A percentile compares a stretch with the other conserved stretches of the same genome.
phyloP scores from a whole-genome alignment of 2,113 vertebrate genomes.

The Heteronetta atricapilla region DNA sequence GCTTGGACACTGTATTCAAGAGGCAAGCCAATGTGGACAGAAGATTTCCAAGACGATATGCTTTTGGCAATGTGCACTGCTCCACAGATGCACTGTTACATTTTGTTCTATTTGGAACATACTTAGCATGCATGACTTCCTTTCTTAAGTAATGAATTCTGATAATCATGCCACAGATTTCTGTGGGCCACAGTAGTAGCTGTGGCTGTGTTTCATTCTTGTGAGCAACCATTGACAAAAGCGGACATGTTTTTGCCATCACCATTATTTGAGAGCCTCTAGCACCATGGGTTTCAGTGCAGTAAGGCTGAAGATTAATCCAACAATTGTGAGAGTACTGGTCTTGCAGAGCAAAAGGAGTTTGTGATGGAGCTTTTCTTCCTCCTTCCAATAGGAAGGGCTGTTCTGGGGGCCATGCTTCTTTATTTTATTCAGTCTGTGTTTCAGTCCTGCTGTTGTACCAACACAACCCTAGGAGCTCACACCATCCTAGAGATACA shows the following conservation, averaged over 20 bases:
- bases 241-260: neutral
- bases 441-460: neutral
- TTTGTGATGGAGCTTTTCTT: neutral
- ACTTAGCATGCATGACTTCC: conserved; percentile 65
- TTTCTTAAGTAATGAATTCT: conserved; percentile 63
- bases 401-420: neutral
- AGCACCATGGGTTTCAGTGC: neutral
- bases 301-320: neutral
- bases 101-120: conserved; percentile 72
- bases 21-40: conserved; percentile 59
- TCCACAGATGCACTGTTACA: conserved; percentile 63
- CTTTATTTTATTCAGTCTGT: neutral
- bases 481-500: neutral
- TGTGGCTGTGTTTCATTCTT: conserved; percentile 2
- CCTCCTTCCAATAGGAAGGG: neutral
- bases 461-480: neutral
- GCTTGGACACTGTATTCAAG: conserved; percentile 44
- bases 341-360: neutral
- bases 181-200: conserved; percentile 36
- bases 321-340: neutral
- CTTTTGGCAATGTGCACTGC: conserved; percentile 42
- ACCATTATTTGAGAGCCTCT: neutral
- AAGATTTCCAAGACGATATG: conserved; percentile 65
- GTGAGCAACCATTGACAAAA: neutral
- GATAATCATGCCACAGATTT: conserved; percentile 40